These are phyloP conservation scores for Dryobota labecula DNA, from an alignment of 2,888 invertebrate species.

Conservation along the genomic window DNA sequence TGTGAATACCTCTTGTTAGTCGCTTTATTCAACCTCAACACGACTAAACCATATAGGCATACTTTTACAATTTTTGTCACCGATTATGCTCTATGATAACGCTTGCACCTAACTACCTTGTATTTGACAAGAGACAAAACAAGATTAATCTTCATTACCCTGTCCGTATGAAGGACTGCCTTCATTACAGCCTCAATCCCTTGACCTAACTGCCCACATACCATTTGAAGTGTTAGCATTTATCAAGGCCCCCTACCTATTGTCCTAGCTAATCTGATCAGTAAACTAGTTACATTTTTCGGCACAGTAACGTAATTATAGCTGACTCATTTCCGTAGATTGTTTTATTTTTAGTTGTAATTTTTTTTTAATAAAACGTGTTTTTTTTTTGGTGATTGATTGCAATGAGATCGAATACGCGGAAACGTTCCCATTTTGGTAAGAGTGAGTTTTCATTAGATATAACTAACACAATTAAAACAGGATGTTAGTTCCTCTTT, in stretches of 20 bases:
- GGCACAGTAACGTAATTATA: not conserved
- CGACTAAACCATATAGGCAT: too few relatives aligned
- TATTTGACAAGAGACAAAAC: not conserved
- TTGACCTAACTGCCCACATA: slow-evolving; percentile 18
- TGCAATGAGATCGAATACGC: not conserved
- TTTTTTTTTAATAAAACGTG: not conserved
- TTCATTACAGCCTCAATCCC: not conserved
- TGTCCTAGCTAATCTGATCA: slow-evolving; percentile 29
- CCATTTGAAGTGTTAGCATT: not conserved
- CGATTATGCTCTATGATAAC: too few relatives aligned
- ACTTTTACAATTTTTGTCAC: too few relatives aligned
- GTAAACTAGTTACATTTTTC: slow-evolving; percentile 25
- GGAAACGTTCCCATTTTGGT: too few relatives aligned
- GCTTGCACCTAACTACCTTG: too few relatives aligned
- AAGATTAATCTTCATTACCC: not conserved
- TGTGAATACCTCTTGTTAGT: too few relatives aligned
- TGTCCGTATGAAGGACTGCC: slow-evolving; percentile 12
- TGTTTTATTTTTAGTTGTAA: slow-evolving; percentile 19
- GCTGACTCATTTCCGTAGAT: slow-evolving; percentile 37
- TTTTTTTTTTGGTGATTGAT: not conserved
- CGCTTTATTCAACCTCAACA: too few relatives aligned
- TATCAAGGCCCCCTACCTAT: slow-evolving; percentile 23
- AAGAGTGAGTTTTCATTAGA: too few relatives aligned
- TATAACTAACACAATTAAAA: too few relatives aligned
- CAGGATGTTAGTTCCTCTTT: too few relatives aligned